Conservation (phyloP, 2,888 invertebrate species). For the Terebella lapidaria region DNA sequence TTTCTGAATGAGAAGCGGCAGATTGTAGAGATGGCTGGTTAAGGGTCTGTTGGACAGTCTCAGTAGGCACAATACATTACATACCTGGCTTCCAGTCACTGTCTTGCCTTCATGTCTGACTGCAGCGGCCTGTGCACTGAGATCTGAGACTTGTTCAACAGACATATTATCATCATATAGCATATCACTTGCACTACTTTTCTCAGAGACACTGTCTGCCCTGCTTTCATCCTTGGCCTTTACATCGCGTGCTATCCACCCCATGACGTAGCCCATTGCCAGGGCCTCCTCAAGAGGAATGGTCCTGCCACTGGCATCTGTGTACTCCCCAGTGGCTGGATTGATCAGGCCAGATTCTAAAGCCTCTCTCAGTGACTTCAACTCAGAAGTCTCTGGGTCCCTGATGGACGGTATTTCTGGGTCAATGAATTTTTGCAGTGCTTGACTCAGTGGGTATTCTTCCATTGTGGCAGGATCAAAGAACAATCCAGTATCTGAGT, state of each 20-base stretch:
- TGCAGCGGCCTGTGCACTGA: too few relatives aligned
- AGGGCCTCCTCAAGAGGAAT: neutral
- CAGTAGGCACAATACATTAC: too few relatives aligned
- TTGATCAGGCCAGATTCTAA: slow-evolving; percentile 70
- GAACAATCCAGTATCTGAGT: neutral
- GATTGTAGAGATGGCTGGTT: too few relatives aligned
- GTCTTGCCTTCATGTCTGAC: too few relatives aligned
- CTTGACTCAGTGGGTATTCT: neutral
- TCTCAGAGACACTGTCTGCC: too few relatives aligned
- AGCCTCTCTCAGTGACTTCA: slow-evolving; percentile 34
- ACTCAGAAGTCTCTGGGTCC: neutral
- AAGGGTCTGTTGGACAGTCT: too few relatives aligned
- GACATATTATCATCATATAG: too few relatives aligned
- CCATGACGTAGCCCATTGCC: neutral
- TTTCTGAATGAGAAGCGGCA: too few relatives aligned
- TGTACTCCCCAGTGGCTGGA: slow-evolving; percentile 32
- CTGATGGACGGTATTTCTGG: neutral
- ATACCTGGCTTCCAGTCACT: too few relatives aligned
- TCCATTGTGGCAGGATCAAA: neutral
- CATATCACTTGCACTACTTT: too few relatives aligned
- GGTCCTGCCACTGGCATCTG: neutral
- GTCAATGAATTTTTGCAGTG: neutral
- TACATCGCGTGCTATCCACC: neutral
- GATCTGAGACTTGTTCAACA: too few relatives aligned
- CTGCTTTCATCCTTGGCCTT: too few relatives aligned